phyloP scores from a whole-genome alignment of 2,888 invertebrate species.

The Oscheius myriophilus region DNA sequence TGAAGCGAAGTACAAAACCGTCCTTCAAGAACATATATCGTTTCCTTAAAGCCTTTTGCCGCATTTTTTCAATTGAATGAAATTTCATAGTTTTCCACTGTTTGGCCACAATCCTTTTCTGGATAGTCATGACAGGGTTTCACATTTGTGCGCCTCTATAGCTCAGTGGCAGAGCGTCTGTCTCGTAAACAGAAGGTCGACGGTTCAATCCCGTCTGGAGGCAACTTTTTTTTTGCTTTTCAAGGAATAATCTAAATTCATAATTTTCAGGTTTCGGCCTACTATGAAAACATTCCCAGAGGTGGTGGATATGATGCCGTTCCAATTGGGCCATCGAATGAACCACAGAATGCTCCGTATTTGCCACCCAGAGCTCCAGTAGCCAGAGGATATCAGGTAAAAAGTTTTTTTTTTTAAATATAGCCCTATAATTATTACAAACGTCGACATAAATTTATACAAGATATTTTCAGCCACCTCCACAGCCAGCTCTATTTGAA shows the following conservation, averaged over 20 bases:
- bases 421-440: not conserved
- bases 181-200: conserved; percentile 32
- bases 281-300: not conserved
- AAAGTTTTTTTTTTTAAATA: not conserved
- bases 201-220: not conserved
- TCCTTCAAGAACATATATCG: not conserved
- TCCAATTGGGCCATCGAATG: conserved; percentile 4
- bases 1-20: not conserved
- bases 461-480: conserved; percentile 35
- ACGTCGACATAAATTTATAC: not conserved
- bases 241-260: too few relatives aligned
- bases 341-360: conserved; percentile 3
- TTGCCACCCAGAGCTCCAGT: conserved; percentile 23
- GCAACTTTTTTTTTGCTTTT: not conserved
- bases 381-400: conserved; percentile 31
- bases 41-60: too few relatives aligned
- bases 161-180: conserved; percentile 47
- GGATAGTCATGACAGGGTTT: conserved; percentile 8
- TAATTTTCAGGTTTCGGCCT: conserved; percentile 12
- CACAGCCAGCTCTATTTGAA: conserved; percentile 36
- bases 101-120: not conserved
- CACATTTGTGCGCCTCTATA: conserved; percentile 7
- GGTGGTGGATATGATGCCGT: conserved; percentile 26
- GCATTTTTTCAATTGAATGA: too few relatives aligned
- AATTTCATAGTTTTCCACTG: too few relatives aligned